Evolutionary conservation across 1,140 invertebrate genomes (phyloP).

Genomic region (Zaprionus vittiger): DNA sequence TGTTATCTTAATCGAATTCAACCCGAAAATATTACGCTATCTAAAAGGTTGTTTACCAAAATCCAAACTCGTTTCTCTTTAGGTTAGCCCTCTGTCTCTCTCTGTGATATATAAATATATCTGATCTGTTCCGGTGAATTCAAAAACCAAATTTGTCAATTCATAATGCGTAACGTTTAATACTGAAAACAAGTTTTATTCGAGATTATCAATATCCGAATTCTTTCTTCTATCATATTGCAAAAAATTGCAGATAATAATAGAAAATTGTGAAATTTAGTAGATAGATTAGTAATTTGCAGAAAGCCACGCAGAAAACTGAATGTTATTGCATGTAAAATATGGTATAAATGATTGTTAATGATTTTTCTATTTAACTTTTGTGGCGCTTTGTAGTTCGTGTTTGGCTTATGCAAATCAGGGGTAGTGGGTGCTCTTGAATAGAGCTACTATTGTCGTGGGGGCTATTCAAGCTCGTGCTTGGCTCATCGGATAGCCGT

Average conservation of each 20-base stretch:
- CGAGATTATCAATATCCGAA: not conserved
- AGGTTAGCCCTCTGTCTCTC: slow-evolving; percentile 1
- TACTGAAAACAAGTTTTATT: not conserved
- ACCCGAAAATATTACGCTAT: slow-evolving; percentile 9
- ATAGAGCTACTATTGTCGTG: slow-evolving; percentile 58
- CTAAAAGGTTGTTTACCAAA: slow-evolving; percentile 15
- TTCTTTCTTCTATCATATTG: not conserved
- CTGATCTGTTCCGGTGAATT: not conserved
- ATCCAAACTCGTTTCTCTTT: slow-evolving; percentile 12
- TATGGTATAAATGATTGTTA: slow-evolving; percentile 34
- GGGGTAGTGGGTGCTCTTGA: slow-evolving; percentile 79
- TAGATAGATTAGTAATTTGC: not conserved
- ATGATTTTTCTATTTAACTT: slow-evolving; percentile 59
- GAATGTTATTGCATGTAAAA: slow-evolving; percentile 18
- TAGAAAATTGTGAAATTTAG: not conserved
- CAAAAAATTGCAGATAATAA: not conserved
- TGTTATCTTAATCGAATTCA: slow-evolving; percentile 24
- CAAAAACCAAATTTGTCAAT: not conserved
- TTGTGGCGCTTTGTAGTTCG: slow-evolving; percentile 27
- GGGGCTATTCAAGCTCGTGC: slow-evolving; percentile 32
- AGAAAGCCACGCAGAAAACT: not conserved
- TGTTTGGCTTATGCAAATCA: slow-evolving; percentile 64
- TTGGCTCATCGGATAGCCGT: slow-evolving; percentile 2
- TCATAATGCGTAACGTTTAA: slow-evolving; percentile 1
- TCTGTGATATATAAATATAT: slow-evolving; percentile 3